These are phyloP conservation scores for Harmothoe impar DNA, from an alignment of 2,888 invertebrate genomes.

Conservation along the genomic window DNA sequence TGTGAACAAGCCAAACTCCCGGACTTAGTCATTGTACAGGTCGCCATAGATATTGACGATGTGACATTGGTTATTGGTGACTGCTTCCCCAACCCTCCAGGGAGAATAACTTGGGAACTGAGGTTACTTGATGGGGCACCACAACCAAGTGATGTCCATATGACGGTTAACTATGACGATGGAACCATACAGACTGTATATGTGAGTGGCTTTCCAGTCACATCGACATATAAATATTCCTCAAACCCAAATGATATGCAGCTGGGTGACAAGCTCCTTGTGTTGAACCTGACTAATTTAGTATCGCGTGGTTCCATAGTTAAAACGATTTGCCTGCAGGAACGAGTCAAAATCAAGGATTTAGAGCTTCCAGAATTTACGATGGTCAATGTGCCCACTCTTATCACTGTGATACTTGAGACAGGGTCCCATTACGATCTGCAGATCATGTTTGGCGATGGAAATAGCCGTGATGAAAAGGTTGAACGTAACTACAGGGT, in stretches of 20 bases:
- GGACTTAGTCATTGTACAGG: not conserved
- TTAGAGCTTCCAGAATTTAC: not conserved
- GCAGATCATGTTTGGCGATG: not conserved
- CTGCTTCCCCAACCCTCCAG: too few relatives aligned
- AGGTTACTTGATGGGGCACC: not conserved
- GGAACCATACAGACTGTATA: not conserved
- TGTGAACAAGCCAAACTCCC: not conserved
- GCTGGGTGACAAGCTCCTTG: not conserved
- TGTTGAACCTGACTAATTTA: not conserved
- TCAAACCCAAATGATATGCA: not conserved
- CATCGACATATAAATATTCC: not conserved
- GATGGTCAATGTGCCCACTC: not conserved
- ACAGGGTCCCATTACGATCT: not conserved
- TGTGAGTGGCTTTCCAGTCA: not conserved
- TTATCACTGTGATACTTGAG: not conserved
- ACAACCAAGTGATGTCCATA: not conserved
- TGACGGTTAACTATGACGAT: not conserved
- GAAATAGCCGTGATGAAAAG: not conserved
- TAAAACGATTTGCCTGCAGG: not conserved
- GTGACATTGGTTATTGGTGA: not conserved
- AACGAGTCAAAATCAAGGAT: not conserved
- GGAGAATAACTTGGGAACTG: not conserved
- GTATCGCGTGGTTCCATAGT: not conserved
- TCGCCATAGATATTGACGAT: not conserved
- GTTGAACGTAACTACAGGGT: not conserved